Evolutionary conservation across 2,888 invertebrate species (phyloP).

Genomic region (Tineola bisselliella): DNA sequence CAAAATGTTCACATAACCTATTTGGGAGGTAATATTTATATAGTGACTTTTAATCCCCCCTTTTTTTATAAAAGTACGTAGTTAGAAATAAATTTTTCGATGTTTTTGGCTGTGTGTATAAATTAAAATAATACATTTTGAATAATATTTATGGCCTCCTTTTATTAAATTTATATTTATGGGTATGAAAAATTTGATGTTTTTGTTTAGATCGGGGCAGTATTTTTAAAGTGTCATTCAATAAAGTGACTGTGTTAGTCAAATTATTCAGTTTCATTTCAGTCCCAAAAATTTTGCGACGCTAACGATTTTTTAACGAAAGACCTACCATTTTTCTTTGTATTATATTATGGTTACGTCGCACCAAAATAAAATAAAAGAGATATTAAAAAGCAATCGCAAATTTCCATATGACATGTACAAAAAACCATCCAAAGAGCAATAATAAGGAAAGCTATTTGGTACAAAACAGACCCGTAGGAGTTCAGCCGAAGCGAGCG

Average conservation of each 20-base stretch:
- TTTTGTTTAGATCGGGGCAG: conserved; percentile 59
- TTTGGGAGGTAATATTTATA: conserved; percentile 20
- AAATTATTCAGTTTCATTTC: conserved; percentile 37
- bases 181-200: conserved; percentile 26
- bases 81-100: conserved; percentile 58
- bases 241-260: conserved; percentile 60
- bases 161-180: background rate
- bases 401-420: conserved; percentile 17
- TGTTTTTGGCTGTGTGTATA: conserved; percentile 64
- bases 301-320: conserved; percentile 34
- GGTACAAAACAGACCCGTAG: conserved; percentile 37
- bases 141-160: conserved; percentile 40
- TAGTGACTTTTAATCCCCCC: background rate
- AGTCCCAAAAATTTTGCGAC: conserved; percentile 39
- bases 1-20: conserved; percentile 69
- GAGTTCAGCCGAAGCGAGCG: conserved; percentile 52
- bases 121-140: conserved; percentile 41
- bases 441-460: too few relatives aligned
- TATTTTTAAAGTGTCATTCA: conserved; percentile 54
- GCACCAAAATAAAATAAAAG: conserved; percentile 17
- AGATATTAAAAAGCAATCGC: background rate
- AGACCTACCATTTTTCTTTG: conserved; percentile 59
- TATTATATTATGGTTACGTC: conserved; percentile 18
- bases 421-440: conserved; percentile 17
- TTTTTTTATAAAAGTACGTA: conserved; percentile 33